Percentiles rank a stretch among this genome's conserved stretches.
Evolutionary conservation across 1,140 invertebrate species (phyloP).

Genomic region (Pachyrhynchus sulphureomaculatus): DNA sequence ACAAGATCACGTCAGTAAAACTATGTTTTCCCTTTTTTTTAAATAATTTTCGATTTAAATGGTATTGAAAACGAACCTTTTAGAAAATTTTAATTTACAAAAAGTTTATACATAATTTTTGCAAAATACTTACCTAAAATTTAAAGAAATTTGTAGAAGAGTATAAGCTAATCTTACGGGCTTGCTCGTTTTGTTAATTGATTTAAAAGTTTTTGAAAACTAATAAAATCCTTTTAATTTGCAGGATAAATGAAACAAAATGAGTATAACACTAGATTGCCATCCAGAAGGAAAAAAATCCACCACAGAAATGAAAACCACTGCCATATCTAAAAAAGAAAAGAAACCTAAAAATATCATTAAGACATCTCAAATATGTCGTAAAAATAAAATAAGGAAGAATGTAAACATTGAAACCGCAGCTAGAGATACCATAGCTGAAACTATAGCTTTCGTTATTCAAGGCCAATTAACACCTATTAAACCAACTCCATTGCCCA

Average conservation of each 20-base stretch:
- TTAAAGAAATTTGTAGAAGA: no score
- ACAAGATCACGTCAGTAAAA: no score
- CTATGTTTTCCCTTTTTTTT: no score
- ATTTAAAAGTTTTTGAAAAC: no score
- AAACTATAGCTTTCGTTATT: constrained; percentile 50
- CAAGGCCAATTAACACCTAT: constrained; percentile 47
- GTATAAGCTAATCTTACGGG: no score
- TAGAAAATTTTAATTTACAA: no score
- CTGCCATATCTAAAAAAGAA: not conserved
- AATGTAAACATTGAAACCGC: constrained; percentile 1
- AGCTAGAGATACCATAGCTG: constrained; percentile 37
- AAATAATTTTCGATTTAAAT: no score
- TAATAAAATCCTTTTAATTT: not conserved
- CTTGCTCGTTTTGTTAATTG: no score
- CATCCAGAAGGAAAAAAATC: not conserved
- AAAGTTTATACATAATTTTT: no score
- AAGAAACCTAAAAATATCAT: not conserved
- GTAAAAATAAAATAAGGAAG: constrained; percentile 20
- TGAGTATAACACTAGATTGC: not conserved
- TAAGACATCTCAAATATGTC: not conserved
- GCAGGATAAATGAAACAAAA: constrained; percentile 20
- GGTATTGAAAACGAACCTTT: no score
- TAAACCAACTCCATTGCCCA: constrained; percentile 41
- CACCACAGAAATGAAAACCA: not conserved
- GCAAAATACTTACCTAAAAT: no score